Evolutionary conservation across 2,797 vertebrate species (phyloP), one percentile per base, ranked within the genome.

Genomic region (Pangasius sanitwongsei): DNA sequence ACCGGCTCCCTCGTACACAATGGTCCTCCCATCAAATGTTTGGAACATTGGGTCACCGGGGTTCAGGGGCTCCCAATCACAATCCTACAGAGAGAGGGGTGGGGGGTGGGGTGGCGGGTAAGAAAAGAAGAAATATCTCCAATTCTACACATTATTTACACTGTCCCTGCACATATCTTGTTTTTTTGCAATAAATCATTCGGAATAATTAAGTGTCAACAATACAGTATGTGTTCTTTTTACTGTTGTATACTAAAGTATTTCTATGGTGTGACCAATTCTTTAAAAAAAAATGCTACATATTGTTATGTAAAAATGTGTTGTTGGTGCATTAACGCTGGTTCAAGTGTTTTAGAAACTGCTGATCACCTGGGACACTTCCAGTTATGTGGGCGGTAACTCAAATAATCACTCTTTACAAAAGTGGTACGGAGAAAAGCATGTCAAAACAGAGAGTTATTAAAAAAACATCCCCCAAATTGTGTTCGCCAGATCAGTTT

Each of bases 1-100:
- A 87, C 93, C 93, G 53, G 96, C 93, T 91, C 97, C 98, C n/a
- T 97, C 95, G 92, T 97, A 96, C n/a, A 88, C 90, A 91, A 98
- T 95, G 55, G 96, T 96, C 93, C 96, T 95, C 88, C 98, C 98
- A 67, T 97, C 97, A 81, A 98, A 95, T 15, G 97, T 98, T 92
- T 98, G 95, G 97, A 99, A 99, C 83, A 98, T 96, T 2, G 98
- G 98, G 93, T 99, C 98, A 28, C 97, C 98, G 0, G 97, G 97
- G 92, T 96, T 96, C 94, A 99, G 91, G 3, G 97, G 97, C 91
- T 98, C 97, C 98, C 98, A 99, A 95, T 99, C 98, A 89, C 97
- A 97, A 94, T 99, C 98, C 98, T 99, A 92, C 85, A 92, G 92
- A 80, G 91, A 92, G 81, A 16, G 63, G 57, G 67, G 37, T 69